Conservation (phyloP, 2,888 invertebrate genomes). For the Troides helena region DNA sequence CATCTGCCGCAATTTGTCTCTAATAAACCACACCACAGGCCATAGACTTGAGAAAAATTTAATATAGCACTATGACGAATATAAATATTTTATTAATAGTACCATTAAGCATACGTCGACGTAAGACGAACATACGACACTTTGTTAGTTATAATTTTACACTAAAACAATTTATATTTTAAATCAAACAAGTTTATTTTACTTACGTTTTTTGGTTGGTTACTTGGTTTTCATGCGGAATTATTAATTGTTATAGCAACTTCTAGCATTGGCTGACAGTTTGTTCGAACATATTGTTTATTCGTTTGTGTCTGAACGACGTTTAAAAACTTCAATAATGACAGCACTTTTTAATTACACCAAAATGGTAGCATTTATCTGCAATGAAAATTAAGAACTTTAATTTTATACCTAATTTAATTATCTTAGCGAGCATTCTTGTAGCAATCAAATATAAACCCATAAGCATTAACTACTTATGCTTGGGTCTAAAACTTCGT, state of each 20-base stretch:
- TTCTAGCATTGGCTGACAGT: conserved; percentile 54
- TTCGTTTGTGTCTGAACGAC: conserved; percentile 54
- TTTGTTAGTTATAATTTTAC: too few species aligned
- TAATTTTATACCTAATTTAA: not conserved
- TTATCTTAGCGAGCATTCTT: too few species aligned
- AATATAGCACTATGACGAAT: not conserved
- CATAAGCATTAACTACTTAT: too few species aligned
- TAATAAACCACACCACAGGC: conserved; percentile 22
- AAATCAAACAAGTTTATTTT: too few species aligned
- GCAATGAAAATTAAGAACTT: not conserved
- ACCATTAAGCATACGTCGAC: too few species aligned
- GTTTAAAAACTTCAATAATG: conserved; percentile 77
- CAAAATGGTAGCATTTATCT: not conserved
- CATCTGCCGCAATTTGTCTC: conserved; percentile 58
- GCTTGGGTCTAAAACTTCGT: too few species aligned
- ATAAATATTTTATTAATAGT: too few species aligned
- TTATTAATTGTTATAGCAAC: conserved; percentile 35
- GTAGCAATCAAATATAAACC: too few species aligned
- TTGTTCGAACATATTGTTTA: conserved; percentile 68
- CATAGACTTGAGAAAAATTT: not conserved
- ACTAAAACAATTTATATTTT: too few species aligned
- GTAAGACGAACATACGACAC: too few species aligned
- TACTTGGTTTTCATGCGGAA: too few species aligned
- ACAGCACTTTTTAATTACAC: conserved; percentile 41
- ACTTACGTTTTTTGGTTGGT: too few species aligned